phyloP scores from a whole-genome alignment of 2,113 vertebrate genomes.

The Channa maculata region DNA sequence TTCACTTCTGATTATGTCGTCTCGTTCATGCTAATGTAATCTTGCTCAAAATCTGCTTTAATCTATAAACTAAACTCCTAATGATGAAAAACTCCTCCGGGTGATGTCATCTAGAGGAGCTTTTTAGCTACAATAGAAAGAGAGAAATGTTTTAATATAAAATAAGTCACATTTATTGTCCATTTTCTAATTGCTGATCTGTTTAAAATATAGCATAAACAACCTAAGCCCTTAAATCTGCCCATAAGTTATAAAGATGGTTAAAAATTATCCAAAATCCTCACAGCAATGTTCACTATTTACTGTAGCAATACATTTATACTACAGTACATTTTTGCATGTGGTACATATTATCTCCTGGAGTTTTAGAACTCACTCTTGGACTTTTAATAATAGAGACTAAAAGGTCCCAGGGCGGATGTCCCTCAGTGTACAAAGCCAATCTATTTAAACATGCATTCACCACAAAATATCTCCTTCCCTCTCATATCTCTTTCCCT shows the following conservation, averaged over 20 bases:
- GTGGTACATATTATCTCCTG: background rate
- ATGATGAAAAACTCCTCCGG: too few relatives aligned
- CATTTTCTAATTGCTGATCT: background rate
- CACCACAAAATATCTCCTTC: constrained; percentile 8
- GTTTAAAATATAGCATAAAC: background rate
- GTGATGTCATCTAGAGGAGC: too few relatives aligned
- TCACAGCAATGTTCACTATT: too few relatives aligned
- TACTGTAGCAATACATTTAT: background rate
- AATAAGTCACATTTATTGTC: too few relatives aligned
- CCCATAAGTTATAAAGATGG: too few relatives aligned
- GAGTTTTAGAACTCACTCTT: constrained; percentile 3
- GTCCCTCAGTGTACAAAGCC: constrained; percentile 23
- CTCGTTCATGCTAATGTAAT: too few relatives aligned
- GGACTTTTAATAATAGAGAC: constrained; percentile 8
- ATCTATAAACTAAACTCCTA: too few relatives aligned
- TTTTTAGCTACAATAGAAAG: background rate
- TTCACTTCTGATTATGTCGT: too few relatives aligned
- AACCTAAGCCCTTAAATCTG: too few relatives aligned
- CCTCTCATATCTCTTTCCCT: background rate
- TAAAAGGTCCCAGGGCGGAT: constrained; percentile 15
- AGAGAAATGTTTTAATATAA: background rate
- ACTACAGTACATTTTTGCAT: background rate
- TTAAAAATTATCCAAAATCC: too few relatives aligned
- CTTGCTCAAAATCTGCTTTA: too few relatives aligned
- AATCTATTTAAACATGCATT: constrained; percentile 37